Base-by-base conservation (phyloP, 2,888 invertebrate genomes). In the Pheosia gnoma region DNA sequence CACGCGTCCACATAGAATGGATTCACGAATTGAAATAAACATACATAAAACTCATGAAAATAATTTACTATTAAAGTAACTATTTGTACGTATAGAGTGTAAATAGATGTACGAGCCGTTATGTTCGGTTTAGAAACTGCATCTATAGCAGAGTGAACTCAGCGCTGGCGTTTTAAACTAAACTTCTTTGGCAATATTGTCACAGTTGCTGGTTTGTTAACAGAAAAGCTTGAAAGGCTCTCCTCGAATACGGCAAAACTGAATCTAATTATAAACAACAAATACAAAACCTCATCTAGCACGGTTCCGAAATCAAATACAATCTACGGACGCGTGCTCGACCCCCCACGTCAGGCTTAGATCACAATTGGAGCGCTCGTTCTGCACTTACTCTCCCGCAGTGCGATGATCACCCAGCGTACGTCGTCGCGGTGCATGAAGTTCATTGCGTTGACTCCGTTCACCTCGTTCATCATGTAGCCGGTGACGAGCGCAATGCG, bases 341-440 rank as follows among this genome's bases (percentile, higher is more conserved):
- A 43, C 6, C 39, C 41, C 39, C 25, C 51, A 3, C 5, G 45
- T 10, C 36, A n/a, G 53, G 60, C 53, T 63, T 61, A 65, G 59
- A 47, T 37, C 52, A 41, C n/a, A 57, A 57, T n/a, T n/a, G 9
- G n/a, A 55, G 59, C 62, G 53, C 59, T 62, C 60, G 63, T 57
- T 37, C 9, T 47, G 64, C 57, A 85, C 92, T 89, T 78, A 92
- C 92, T 98, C 88, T 97, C 96, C 74, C 97, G 94, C 59, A 98
- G 94, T 0, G 97, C 97, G 60, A 97, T 96, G 87, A 97, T 95
- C 8, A 98, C 97, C 96, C 97, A 98, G 75, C 96, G 95, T 10
- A 97, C 96, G 87, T 98, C 98, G 71, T 98, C 97, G 66, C 95
- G 95, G 86, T 97, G 97, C 96, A 98, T 98, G 82, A 97, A 98